Percentiles rank a stretch among this genome's conserved stretches.
Evolutionary conservation across 2,113 vertebrate species (phyloP).

Genomic region (Rhineura floridana): DNA sequence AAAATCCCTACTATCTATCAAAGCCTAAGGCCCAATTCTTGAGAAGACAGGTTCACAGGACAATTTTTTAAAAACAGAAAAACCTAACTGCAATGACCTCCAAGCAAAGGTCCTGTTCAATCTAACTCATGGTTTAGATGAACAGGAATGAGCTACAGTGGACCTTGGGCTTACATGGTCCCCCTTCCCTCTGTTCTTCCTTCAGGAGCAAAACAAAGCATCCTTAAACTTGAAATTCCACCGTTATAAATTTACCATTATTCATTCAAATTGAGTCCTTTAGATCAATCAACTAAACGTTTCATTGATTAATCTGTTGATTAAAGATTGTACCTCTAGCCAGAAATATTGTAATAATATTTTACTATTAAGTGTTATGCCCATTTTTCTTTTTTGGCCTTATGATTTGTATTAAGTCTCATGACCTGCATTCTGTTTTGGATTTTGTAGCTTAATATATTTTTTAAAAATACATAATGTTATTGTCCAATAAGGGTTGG

Average conservation of each 20-base stretch:
- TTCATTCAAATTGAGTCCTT: not conserved
- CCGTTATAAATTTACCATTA: too few relatives aligned
- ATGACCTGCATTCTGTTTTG: not conserved
- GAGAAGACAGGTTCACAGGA: not conserved
- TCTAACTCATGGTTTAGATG: too few relatives aligned
- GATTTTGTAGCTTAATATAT: not conserved
- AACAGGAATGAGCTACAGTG: too few relatives aligned
- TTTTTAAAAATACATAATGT: not conserved
- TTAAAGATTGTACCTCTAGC: not conserved
- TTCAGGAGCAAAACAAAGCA: too few relatives aligned
- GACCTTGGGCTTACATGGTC: too few relatives aligned
- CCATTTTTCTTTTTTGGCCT: not conserved
- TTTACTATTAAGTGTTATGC: not conserved
- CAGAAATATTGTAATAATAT: not conserved
- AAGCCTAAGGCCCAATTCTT: not conserved
- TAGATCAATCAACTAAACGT: too few relatives aligned
- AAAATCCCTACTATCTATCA: not conserved
- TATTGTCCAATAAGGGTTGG: not conserved
- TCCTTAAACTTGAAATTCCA: too few relatives aligned
- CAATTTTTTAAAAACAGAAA: not conserved
- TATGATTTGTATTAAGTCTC: not conserved
- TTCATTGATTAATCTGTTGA: not conserved
- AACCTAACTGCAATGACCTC: not conserved
- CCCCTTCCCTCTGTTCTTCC: too few relatives aligned
- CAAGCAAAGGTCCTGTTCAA: not conserved